Conservation (phyloP, 2,888 invertebrate species). For the Melitaea athalia region DNA sequence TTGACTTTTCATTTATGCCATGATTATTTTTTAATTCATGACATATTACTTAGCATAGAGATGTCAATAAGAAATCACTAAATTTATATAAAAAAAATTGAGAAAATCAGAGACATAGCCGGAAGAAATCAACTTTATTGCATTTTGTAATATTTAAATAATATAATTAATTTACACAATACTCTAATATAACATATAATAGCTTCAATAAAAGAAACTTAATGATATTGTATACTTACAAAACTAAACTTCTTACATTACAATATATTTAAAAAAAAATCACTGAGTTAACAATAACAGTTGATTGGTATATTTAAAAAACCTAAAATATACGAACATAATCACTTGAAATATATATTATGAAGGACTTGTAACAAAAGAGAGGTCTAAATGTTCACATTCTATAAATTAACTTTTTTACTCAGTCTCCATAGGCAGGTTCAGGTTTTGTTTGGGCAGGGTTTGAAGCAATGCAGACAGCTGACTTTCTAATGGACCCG, state of each 20-base stretch:
- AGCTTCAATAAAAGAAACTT: constrained; percentile 7
- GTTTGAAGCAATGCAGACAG: constrained; percentile 59
- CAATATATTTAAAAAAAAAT: neutral
- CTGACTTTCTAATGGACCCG: constrained; percentile 69
- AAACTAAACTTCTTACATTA: constrained; percentile 1
- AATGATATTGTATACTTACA: constrained; percentile 5
- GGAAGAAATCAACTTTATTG: constrained; percentile 6
- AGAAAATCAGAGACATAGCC: neutral
- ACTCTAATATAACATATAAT: constrained; percentile 10
- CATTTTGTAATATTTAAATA: constrained; percentile 4
- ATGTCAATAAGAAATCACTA: neutral
- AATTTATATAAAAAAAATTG: neutral
- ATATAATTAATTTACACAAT: constrained; percentile 9
- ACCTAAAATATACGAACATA: constrained; percentile 6
- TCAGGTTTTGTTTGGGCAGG: constrained; percentile 60
- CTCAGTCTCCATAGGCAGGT: constrained; percentile 64
- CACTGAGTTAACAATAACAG: neutral
- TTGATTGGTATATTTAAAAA: constrained; percentile 4
- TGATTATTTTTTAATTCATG: neutral
- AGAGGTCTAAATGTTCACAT: neutral
- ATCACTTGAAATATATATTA: constrained; percentile 3
- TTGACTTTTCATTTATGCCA: too few species aligned
- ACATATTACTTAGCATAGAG: neutral
- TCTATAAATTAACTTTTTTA: constrained; percentile 38
- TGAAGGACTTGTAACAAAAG: constrained; percentile 8